phyloP scores from a whole-genome alignment of 1,140 invertebrate species.

The Araneus ventricosus region DNA sequence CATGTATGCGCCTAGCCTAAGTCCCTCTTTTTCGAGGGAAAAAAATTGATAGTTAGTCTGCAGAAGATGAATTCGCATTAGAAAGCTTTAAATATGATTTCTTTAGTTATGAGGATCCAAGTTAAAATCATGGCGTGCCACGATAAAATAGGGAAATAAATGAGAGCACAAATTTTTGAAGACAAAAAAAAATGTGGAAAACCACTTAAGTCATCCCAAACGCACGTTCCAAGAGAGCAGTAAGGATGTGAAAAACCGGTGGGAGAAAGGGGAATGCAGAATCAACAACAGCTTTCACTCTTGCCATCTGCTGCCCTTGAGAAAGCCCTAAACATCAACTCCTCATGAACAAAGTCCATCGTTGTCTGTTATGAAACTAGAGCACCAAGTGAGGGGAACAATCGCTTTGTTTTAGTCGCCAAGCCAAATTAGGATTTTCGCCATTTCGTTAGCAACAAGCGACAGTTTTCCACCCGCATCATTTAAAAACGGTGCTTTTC shows the following conservation, averaged over 20 bases:
- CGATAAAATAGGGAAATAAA: neutral
- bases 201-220: neutral
- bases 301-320: slow-evolving; percentile 60
- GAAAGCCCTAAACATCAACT: too few relatives aligned
- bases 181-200: neutral
- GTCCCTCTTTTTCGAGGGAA: too few relatives aligned
- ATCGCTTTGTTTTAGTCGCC: slow-evolving; percentile 43
- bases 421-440: slow-evolving; percentile 10
- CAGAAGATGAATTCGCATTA: too few relatives aligned
- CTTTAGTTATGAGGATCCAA: too few relatives aligned
- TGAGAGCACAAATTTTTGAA: neutral
- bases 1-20: too few relatives aligned
- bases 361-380: slow-evolving; percentile 34
- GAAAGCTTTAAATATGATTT: too few relatives aligned
- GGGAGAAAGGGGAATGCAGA: neutral
- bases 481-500: neutral
- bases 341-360: neutral
- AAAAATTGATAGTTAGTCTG: too few relatives aligned
- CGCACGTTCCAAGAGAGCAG: neutral
- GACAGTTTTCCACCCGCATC: neutral
- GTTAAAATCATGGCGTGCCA: too few relatives aligned
- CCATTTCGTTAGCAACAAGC: neutral
- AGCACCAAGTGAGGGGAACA: slow-evolving; percentile 24
- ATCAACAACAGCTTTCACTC: slow-evolving; percentile 7
- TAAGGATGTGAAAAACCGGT: neutral